phyloP scores from a whole-genome alignment of 30 jellyfish, hydroid and myxozoan genomes.

The Euphysa ruthae region DNA sequence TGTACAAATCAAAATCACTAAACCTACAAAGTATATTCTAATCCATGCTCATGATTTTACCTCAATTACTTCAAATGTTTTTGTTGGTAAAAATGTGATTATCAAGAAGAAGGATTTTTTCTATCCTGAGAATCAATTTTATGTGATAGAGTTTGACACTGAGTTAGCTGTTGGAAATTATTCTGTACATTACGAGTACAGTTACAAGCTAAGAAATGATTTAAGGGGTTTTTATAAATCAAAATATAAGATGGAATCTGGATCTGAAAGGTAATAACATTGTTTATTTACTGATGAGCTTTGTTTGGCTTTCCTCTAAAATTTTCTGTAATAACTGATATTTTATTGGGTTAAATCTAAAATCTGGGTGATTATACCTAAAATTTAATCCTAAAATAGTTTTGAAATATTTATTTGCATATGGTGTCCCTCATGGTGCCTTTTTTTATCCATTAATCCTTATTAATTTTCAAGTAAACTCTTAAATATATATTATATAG shows the following conservation, averaged over 20 bases:
- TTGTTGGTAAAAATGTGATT: neutral
- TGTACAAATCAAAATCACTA: constrained; percentile 21
- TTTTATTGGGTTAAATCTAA: too few species aligned
- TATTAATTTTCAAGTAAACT: too few species aligned
- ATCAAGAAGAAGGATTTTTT: constrained; percentile 20
- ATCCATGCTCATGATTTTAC: constrained; percentile 27
- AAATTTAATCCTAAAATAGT: too few species aligned
- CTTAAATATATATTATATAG: too few species aligned
- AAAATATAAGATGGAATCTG: constrained; percentile 41
- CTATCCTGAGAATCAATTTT: constrained; percentile 43
- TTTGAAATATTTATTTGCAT: too few species aligned
- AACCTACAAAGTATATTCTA: constrained; percentile 37
- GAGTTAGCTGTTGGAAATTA: constrained; percentile 36
- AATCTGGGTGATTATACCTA: too few species aligned
- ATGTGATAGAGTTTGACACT: constrained; percentile 43
- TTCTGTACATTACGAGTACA: constrained; percentile 24
- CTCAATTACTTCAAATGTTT: neutral
- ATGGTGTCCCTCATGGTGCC: too few species aligned
- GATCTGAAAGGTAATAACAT: constrained; percentile 46
- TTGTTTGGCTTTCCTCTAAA: too few species aligned
- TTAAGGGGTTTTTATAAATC: constrained; percentile 68
- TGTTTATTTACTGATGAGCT: too few species aligned
- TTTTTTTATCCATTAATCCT: too few species aligned
- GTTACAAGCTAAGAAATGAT: constrained; percentile 36
- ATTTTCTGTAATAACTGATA: too few species aligned